phyloP scores from a whole-genome alignment of 2,113 vertebrate genomes.

The Mastomys natalensis region DNA sequence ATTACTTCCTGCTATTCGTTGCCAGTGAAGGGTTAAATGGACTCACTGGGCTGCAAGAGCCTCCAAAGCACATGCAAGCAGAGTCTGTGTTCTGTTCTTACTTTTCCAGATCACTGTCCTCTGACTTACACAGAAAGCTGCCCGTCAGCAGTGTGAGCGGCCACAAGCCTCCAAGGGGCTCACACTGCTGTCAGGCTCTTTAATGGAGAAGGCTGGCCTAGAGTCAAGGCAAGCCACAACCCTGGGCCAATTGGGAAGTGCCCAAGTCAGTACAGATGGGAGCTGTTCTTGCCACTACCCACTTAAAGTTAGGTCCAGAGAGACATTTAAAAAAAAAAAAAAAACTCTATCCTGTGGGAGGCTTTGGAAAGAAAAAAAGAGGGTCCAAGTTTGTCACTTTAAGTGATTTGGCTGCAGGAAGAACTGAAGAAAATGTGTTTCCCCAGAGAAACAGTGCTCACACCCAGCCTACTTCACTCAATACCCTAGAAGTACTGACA shows the following conservation, averaged over 20 bases:
- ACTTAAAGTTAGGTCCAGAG: neutral
- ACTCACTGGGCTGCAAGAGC: neutral
- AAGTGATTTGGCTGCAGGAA: slow-evolving; percentile 38
- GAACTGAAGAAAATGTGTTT: neutral
- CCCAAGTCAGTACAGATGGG: neutral
- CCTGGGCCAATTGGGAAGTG: neutral
- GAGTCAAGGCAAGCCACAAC: neutral
- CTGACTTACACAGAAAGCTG: neutral
- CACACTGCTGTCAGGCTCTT: neutral
- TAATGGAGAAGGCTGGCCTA: neutral
- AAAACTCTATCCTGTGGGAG: neutral
- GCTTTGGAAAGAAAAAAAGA: slow-evolving; percentile 23
- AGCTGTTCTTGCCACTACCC: neutral
- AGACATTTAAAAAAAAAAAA: neutral
- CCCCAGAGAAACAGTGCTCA: neutral
- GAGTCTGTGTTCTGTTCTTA: neutral
- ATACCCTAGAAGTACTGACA: slow-evolving; percentile 33
- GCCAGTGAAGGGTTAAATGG: neutral
- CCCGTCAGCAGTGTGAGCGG: neutral
- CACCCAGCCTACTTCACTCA: neutral
- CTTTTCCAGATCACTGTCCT: neutral
- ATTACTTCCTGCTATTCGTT: neutral
- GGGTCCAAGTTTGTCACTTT: slow-evolving; percentile 6
- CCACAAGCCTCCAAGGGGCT: neutral
- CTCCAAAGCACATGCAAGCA: neutral